Evolutionary conservation across 2,888 invertebrate species (phyloP).

Genomic region (Geophilus truncorum): DNA sequence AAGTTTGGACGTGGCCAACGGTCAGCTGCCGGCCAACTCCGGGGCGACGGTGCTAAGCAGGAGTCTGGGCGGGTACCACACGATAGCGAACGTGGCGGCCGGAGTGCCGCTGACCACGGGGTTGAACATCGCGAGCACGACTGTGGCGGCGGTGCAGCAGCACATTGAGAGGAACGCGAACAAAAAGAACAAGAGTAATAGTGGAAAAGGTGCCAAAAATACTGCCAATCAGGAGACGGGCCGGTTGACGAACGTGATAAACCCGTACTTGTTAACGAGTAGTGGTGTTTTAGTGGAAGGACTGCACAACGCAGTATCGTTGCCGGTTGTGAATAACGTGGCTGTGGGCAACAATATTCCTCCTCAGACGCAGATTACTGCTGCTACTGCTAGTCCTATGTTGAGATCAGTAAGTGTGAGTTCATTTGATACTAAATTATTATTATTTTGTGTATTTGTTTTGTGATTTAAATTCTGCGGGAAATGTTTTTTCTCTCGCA

Average conservation of each 20-base stretch:
- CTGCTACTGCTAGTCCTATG: slow-evolving; percentile 32
- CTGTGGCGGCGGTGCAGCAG: slow-evolving; percentile 10
- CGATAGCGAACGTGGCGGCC: slow-evolving; percentile 14
- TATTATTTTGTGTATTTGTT: background rate
- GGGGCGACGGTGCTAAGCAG: slow-evolving; percentile 11
- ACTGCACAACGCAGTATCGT: slow-evolving; percentile 33
- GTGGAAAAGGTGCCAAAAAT: slow-evolving; percentile 31
- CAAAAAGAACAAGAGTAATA: slow-evolving; percentile 28
- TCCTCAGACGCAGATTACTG: slow-evolving; percentile 25
- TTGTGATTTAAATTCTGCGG: background rate
- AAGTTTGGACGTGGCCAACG: slow-evolving; percentile 33
- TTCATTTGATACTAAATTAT: background rate
- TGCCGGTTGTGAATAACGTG: slow-evolving; percentile 30
- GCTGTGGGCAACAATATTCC: slow-evolving; percentile 18
- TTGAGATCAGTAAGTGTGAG: slow-evolving; percentile 33
- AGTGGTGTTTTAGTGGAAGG: slow-evolving; percentile 30
- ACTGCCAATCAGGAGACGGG: slow-evolving; percentile 7
- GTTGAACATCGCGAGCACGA: background rate
- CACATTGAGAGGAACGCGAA: slow-evolving; percentile 22
- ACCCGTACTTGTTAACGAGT: slow-evolving; percentile 33
- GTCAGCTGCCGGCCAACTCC: slow-evolving; percentile 29
- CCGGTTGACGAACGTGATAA: slow-evolving; percentile 32
- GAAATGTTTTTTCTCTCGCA: background rate
- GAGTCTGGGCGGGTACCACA: slow-evolving; percentile 16
- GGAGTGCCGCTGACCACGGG: slow-evolving; percentile 6